phyloP scores from a whole-genome alignment of 1,140 invertebrate genomes.

The Cecropterus lyciades region DNA sequence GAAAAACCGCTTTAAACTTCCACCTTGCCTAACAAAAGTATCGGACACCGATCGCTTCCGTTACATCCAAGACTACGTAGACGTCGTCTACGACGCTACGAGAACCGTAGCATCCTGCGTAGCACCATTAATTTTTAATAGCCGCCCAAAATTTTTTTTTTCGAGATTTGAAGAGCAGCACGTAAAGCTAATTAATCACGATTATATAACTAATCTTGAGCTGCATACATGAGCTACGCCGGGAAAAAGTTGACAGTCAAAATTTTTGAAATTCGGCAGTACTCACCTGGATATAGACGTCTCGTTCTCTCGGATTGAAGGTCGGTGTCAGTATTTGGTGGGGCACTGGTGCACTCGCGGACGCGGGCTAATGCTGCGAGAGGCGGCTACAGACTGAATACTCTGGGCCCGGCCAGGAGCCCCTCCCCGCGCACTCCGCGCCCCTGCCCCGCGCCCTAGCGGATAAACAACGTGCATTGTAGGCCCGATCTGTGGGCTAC shows the following conservation, averaged over 20 bases:
- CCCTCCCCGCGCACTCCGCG: conserved; percentile 59
- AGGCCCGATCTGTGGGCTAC: conserved; percentile 73
- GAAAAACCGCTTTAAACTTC: conserved; percentile 49
- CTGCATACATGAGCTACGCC: conserved; percentile 22
- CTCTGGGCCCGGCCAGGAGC: conserved; percentile 75
- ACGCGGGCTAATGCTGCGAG: conserved; percentile 58
- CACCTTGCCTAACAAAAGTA: conserved; percentile 6
- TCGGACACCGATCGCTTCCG: background rate
- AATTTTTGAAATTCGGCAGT: conserved; percentile 50
- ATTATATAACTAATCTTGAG: conserved; percentile 24
- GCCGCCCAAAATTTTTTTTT: conserved; percentile 16
- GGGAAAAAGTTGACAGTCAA: conserved; percentile 36
- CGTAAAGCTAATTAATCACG: conserved; percentile 36
- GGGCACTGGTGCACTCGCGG: conserved; percentile 67
- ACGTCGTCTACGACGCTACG: conserved; percentile 43
- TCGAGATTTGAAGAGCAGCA: background rate
- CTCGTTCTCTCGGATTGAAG: conserved; percentile 79
- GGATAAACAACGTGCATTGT: conserved; percentile 83
- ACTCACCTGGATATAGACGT: conserved; percentile 77
- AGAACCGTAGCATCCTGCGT: conserved; percentile 42
- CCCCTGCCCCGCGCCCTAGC: conserved; percentile 64
- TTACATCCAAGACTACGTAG: background rate
- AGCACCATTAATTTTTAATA: conserved; percentile 32
- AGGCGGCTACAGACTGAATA: conserved; percentile 70
- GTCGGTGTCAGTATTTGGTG: conserved; percentile 70